These are phyloP conservation scores for Masticophis lateralis DNA, from an alignment of 2,797 vertebrate genomes.

Conservation along the genomic window DNA sequence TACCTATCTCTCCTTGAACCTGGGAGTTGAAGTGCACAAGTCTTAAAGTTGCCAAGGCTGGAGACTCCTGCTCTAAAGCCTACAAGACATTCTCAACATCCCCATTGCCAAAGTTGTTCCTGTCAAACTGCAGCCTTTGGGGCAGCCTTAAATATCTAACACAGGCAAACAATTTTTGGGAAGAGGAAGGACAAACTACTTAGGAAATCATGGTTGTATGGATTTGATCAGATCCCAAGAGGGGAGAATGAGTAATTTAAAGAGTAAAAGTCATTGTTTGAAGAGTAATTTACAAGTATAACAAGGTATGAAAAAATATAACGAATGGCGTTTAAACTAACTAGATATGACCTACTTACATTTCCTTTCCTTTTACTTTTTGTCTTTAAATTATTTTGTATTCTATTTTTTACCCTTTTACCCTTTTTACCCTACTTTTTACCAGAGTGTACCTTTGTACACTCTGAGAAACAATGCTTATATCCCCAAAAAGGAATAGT, in stretches of 20 bases:
- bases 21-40: too few species aligned
- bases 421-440: background rate
- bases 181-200: background rate
- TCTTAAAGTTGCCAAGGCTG: too few species aligned
- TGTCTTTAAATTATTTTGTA: background rate
- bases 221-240: background rate
- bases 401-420: background rate
- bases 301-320: background rate
- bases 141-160: background rate
- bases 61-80: background rate
- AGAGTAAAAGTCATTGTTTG: background rate
- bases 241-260: background rate
- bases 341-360: background rate
- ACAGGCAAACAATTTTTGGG: background rate
- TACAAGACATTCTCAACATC: background rate
- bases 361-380: background rate
- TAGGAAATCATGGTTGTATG: background rate
- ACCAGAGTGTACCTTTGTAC: background rate
- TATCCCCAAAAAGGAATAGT: background rate
- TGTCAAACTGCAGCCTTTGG: background rate
- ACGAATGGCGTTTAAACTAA: background rate
- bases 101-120: background rate
- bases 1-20: too few species aligned
- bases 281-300: background rate
- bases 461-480: background rate